phyloP scores from a whole-genome alignment of 2,113 vertebrate genomes.

The Neolamprologus sp. region DNA sequence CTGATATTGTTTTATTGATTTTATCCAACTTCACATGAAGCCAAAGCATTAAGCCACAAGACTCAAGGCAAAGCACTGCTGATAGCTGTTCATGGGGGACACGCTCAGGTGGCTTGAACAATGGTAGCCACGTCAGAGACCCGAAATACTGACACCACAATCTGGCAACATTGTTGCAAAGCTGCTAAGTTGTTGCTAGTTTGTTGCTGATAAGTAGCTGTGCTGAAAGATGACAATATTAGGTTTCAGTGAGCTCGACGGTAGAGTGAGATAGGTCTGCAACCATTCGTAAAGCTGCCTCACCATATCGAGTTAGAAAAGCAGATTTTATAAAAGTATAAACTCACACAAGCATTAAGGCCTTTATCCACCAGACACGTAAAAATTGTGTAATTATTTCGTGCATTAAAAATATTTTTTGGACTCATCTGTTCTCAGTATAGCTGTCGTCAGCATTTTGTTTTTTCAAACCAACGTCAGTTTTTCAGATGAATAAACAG shows the following conservation, averaged over 20 bases:
- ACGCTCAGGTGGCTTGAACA: not conserved
- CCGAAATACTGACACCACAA: accelerated
- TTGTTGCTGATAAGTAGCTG: not conserved
- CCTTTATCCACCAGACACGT: not conserved
- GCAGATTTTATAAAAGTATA: not conserved
- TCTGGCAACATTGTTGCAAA: not conserved
- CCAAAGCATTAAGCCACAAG: accelerated
- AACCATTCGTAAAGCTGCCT: not conserved
- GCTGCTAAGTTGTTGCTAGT: not conserved
- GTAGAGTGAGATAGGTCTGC: not conserved
- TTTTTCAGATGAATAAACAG: not conserved
- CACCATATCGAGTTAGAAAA: not conserved
- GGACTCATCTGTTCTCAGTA: not conserved
- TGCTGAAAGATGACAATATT: not conserved
- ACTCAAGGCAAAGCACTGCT: not conserved
- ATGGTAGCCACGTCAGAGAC: not conserved
- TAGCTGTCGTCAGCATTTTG: not conserved
- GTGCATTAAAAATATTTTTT: not conserved
- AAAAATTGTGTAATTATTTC: accelerated
- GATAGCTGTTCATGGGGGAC: not conserved
- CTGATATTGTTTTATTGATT: not conserved
- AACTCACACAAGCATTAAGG: not conserved
- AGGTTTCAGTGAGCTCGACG: not conserved
- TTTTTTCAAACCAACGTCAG: not conserved
- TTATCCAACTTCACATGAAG: not conserved